phyloP scores from a whole-genome alignment of 2,113 vertebrate genomes.

The Hyperopisus bebe region DNA sequence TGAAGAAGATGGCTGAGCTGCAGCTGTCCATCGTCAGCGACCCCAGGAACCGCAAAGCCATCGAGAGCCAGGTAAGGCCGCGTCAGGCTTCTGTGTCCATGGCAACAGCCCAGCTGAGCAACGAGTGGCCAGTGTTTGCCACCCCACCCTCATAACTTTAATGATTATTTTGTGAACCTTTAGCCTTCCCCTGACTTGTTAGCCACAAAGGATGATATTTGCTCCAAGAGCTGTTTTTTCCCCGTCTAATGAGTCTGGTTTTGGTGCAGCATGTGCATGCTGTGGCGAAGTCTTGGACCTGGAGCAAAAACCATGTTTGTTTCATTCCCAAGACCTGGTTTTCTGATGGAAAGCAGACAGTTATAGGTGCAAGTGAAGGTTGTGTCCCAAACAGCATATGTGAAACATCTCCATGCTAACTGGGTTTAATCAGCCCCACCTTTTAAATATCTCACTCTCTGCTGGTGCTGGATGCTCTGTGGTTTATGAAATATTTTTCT shows the following conservation, averaged over 20 bases:
- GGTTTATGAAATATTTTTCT: background rate
- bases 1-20: slow-evolving; percentile 96
- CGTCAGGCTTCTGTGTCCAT: background rate
- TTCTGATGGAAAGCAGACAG: background rate
- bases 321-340: background rate
- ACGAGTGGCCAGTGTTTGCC: background rate
- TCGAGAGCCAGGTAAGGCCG: slow-evolving; percentile 83
- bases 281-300: background rate
- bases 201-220: background rate
- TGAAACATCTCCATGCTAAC: background rate
- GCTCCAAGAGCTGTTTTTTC: background rate
- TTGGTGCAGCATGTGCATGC: background rate
- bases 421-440: background rate
- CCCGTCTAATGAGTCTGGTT: background rate
- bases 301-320: background rate
- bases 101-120: background rate
- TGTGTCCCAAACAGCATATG: background rate
- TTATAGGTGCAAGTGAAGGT: background rate
- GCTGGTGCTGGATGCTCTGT: background rate
- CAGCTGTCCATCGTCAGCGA: slow-evolving; percentile 84
- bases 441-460: background rate
- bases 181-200: background rate
- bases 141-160: background rate
- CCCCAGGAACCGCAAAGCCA: slow-evolving; percentile 90
- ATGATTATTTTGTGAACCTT: background rate